Evolutionary conservation across 2,113 vertebrate species (phyloP).

Genomic region (Chaetodon auriga): DNA sequence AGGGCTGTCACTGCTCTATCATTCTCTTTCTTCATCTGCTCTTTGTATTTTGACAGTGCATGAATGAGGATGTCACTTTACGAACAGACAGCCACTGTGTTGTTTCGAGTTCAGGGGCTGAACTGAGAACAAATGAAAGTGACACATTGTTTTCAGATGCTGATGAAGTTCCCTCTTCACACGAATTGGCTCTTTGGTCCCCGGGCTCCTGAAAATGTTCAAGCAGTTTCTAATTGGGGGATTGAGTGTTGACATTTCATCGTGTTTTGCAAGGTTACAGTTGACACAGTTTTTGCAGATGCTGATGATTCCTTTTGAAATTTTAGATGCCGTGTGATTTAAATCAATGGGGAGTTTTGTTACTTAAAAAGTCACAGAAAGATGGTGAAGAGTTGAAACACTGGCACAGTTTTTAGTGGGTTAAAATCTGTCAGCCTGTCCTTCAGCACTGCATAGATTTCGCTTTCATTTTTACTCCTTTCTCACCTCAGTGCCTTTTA

Average conservation of each 20-base stretch:
- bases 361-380: constrained; percentile 15
- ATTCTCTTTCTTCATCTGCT: constrained; percentile 55
- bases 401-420: background rate
- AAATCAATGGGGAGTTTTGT: constrained; percentile 18
- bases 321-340: background rate
- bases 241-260: constrained; percentile 23
- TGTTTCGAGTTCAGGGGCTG: constrained; percentile 54
- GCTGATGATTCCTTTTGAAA: constrained; percentile 43
- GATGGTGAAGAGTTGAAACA: constrained; percentile 11
- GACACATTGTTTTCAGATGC: constrained; percentile 61
- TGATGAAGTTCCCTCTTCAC: constrained; percentile 47
- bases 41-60: constrained; percentile 62
- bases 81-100: constrained; percentile 54
- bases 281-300: constrained; percentile 41
- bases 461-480: background rate
- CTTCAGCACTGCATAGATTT: background rate
- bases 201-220: background rate
- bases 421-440: background rate
- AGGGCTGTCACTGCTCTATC: constrained; percentile 51
- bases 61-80: constrained; percentile 61
- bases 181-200: constrained; percentile 24
- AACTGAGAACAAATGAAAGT: constrained; percentile 60
- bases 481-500: background rate
- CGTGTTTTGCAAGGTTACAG: constrained; percentile 28
- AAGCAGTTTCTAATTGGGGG: background rate